A percentile compares a stretch with the other conserved stretches of the same genome.
These are phyloP conservation scores for Eurosta solidaginis DNA, from an alignment of 1,140 invertebrate genomes.

Conservation along the genomic window DNA sequence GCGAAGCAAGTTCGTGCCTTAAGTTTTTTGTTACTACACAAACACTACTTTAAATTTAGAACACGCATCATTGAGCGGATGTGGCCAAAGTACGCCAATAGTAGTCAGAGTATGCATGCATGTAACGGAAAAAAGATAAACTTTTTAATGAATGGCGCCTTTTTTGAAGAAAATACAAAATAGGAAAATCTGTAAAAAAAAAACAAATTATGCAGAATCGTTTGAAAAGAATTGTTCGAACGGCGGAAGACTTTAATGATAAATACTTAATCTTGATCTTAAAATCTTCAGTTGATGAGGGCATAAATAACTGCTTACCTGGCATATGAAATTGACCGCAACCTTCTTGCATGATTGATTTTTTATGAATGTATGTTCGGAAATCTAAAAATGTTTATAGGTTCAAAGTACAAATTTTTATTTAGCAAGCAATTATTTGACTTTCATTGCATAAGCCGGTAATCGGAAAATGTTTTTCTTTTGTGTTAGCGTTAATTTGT, in stretches of 20 bases:
- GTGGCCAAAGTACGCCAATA: background rate
- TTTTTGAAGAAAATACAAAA: background rate
- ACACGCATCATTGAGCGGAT: background rate
- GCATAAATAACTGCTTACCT: background rate
- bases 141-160: background rate
- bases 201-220: background rate
- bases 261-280: background rate
- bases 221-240: no score
- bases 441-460: background rate
- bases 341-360: slow-evolving; percentile 6
- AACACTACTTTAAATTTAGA: background rate
- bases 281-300: background rate
- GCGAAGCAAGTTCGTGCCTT: background rate
- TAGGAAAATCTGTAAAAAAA: background rate
- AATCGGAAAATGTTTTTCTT: background rate
- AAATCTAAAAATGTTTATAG: no score
- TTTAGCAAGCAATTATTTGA: background rate
- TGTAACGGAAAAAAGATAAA: background rate
- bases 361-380: background rate
- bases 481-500: background rate
- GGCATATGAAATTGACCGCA: background rate
- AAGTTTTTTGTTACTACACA: background rate
- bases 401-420: no score
- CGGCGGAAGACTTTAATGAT: background rate
- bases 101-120: background rate